Evolutionary conservation across 2,113 vertebrate species (phyloP), one percentile per base, ranked within the genome.

Genomic region (Panthera leo): DNA sequence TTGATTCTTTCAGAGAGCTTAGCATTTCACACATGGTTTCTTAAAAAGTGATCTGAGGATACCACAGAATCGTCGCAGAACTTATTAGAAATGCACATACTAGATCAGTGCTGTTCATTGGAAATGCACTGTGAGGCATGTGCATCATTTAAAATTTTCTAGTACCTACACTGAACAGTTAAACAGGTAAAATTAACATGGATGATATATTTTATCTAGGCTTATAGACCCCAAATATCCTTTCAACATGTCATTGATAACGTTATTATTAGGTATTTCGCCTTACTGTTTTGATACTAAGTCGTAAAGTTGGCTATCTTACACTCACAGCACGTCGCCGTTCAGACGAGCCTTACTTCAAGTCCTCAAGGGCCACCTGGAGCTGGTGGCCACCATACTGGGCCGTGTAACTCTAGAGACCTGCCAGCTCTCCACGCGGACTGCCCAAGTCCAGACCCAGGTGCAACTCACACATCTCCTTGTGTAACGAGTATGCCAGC

Each of bases 281-380:
- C 61, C 83, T 89, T 85, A 31, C 84, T 94, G 27, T 70, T 95
- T 70, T 96, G 23, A 75, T 88, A 80, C 48, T 67, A 21, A 88
- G 70, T 39, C 31, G 91, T 85, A 58, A 78, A 39, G 83, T 29
- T 19, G 6, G 11, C 19, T 39, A 4, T 58, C 31, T 88, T 76
- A 85, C 21, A 13, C 14, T 53, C 23, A 61, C 0, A 61, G 31
- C 39, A 31, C n/a, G 2, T 61, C 25, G 86, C 67, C 45, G 1
- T 70, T 85, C 58, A 3, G 13, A 82, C 23, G 48, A 82, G 61
- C 29, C 31, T 1, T 48, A 19, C 65, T 71, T 63, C 58, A 71
- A 21, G 63, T 36, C 13, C 29, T 39, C 31, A 31, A 1, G 15
- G 70, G 58, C 53, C 14, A 13, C 36, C 23, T 65, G 85, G 55